Evolutionary conservation across 2,888 invertebrate species (phyloP), one percentile per base, ranked within the genome.

Genomic region (Thecophora atra): DNA sequence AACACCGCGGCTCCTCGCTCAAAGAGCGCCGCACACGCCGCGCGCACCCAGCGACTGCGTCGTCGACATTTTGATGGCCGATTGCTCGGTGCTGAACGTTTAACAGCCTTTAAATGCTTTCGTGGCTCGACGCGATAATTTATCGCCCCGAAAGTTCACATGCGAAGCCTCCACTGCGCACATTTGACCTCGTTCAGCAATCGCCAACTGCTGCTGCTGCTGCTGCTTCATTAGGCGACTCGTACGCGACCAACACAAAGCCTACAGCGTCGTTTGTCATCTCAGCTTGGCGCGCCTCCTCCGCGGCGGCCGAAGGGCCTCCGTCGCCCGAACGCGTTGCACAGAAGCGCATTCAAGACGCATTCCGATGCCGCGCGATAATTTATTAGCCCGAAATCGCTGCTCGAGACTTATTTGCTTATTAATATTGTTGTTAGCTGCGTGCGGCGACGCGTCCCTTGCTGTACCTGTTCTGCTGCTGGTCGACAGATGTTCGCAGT

Each of bases 401-500:
- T 81, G 80, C 80, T 84, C 77, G 82, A 83, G 83, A 84, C 84
- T 83, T 83, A 83, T 83, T 83, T 82, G 83, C 79, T 80, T 82
- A 79, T 82, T 81, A 79, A 79, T 81, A 78, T 74, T 73, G 73
- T 73, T 74, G 52, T 73, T 75, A 70, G 70, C 52, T n/a, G 24
- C 70, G 54, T 62, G 30, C 52, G 52, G 19, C 15, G 15, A 11
- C 42, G 58, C 42, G 13, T n/a, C 52, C 21, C 47, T 13, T 1
- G 1, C 21, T 15, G 30, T 21, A 58, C 68, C 56, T 68, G 65
- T 44, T 15, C 13, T 58, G 42, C 62, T 62, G 58, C 63, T 70
- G 70, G 51, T 52, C 70, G 52, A 63, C 70, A 70, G 70, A 70
- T 70, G 70, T 70, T 70, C 37, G 24, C 21, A 54, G 37, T 13